phyloP scores from a whole-genome alignment of 2,797 vertebrate species.

The Hyperoplus immaculatus region DNA sequence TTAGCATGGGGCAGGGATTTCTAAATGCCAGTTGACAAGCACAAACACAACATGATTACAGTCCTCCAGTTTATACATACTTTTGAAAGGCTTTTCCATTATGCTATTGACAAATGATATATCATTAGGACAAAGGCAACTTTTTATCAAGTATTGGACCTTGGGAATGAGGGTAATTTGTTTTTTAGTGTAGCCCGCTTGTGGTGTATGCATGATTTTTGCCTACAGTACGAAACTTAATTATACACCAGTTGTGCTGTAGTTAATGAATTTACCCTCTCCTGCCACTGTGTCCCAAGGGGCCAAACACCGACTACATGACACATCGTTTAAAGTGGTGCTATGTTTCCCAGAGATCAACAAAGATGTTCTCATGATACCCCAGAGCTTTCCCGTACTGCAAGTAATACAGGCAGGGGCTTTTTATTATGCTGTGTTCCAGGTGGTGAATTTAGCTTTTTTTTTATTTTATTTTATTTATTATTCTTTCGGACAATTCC shows the following conservation, averaged over 20 bases:
- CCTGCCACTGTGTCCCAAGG: slow-evolving; percentile 59
- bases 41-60: slow-evolving; percentile 78
- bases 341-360: slow-evolving; percentile 69
- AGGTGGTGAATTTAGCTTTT: slow-evolving; percentile 41
- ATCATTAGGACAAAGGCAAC: slow-evolving; percentile 66
- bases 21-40: slow-evolving; percentile 79
- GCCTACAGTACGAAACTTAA: slow-evolving; percentile 77
- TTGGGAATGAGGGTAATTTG: slow-evolving; percentile 73
- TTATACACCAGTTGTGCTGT: slow-evolving; percentile 74
- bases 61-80: slow-evolving; percentile 54
- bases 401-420: slow-evolving; percentile 8
- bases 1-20: slow-evolving; percentile 78
- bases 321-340: slow-evolving; percentile 69
- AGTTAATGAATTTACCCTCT: slow-evolving; percentile 81
- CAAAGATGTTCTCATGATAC: slow-evolving; percentile 62
- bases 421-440: slow-evolving; percentile 32
- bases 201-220: slow-evolving; percentile 57
- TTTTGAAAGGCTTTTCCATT: slow-evolving; percentile 66
- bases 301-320: slow-evolving; percentile 60
- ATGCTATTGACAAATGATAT: slow-evolving; percentile 74
- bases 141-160: slow-evolving; percentile 69
- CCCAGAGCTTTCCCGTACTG: slow-evolving; percentile 53
- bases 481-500: too few species aligned
- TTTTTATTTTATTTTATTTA: too few species aligned
- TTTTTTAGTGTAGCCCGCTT: slow-evolving; percentile 55